phyloP scores from a whole-genome alignment of 2,797 vertebrate genomes.

The Harpia harpyja region DNA sequence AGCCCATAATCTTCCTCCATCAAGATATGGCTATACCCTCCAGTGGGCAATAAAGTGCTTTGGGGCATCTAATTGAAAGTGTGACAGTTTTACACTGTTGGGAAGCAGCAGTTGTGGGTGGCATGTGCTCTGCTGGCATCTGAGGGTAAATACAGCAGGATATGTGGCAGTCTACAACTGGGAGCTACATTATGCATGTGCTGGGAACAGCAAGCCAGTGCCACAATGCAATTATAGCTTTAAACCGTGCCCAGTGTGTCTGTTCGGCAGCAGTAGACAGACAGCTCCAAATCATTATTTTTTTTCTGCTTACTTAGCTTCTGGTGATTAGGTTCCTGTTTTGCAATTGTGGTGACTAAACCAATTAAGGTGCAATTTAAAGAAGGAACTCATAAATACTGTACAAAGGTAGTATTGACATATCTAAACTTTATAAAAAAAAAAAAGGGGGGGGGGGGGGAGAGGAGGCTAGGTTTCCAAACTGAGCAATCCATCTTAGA shows the following conservation, averaged over 20 bases:
- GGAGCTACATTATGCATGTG: constrained; percentile 62
- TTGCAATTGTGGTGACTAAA: constrained; percentile 67
- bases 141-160: constrained; percentile 53
- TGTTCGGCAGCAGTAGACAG: constrained; percentile 31
- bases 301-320: constrained; percentile 62
- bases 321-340: constrained; percentile 66
- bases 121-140: constrained; percentile 51
- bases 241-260: constrained; percentile 30
- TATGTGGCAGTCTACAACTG: constrained; percentile 59
- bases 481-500: constrained; percentile 61
- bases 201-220: constrained; percentile 56
- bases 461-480: constrained; percentile 34
- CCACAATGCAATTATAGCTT: constrained; percentile 64
- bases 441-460: neutral
- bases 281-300: constrained; percentile 51
- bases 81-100: constrained; percentile 49
- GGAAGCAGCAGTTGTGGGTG: constrained; percentile 40
- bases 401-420: constrained; percentile 63
- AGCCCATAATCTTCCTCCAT: constrained; percentile 42
- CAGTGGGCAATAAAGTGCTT: constrained; percentile 57
- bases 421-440: constrained; percentile 56
- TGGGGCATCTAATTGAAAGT: constrained; percentile 65
- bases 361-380: constrained; percentile 74
- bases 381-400: constrained; percentile 72
- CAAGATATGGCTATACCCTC: constrained; percentile 49